A percentile compares a stretch with the other conserved stretches of the same genome.
Evolutionary conservation across 2,888 invertebrate species (phyloP).

Genomic region (Cryptocephalus primarius): DNA sequence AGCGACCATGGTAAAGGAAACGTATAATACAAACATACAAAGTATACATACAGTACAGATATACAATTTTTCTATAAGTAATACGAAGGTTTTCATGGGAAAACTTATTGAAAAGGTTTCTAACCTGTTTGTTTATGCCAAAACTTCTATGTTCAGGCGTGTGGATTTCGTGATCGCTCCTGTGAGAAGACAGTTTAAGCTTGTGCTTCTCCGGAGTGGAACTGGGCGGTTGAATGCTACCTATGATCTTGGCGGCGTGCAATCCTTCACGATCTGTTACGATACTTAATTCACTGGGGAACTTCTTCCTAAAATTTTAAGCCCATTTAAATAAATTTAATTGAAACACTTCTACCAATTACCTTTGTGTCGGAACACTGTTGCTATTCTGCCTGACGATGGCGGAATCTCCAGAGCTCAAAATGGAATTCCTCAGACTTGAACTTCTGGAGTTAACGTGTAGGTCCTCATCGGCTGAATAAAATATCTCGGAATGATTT

Average conservation of each 20-base stretch:
- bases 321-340: not conserved
- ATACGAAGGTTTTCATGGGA: no score
- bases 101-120: no score
- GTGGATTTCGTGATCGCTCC: slow-evolving; percentile 53
- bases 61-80: no score
- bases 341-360: not conserved
- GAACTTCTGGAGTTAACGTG: slow-evolving; percentile 54
- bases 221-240: slow-evolving; percentile 24
- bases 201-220: slow-evolving; percentile 28
- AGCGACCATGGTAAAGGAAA: no score
- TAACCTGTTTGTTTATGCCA: slow-evolving; percentile 17
- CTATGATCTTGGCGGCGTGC: slow-evolving; percentile 22
- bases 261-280: slow-evolving; percentile 34
- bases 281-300: slow-evolving; percentile 47
- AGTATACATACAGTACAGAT: no score
- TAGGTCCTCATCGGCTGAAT: slow-evolving; percentile 86
- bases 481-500: slow-evolving; percentile 85
- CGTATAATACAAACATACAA: no score
- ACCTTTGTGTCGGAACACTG: slow-evolving; percentile 24
- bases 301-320: slow-evolving; percentile 38
- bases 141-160: slow-evolving; percentile 47
- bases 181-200: slow-evolving; percentile 41
- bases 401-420: slow-evolving; percentile 34
- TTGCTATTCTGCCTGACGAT: slow-evolving; percentile 24
- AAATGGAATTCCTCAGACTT: slow-evolving; percentile 55